Percentiles rank a stretch among this genome's conserved stretches.
Evolutionary conservation across 2,888 invertebrate genomes (phyloP).

Genomic region (Eupithecia abbreviata): DNA sequence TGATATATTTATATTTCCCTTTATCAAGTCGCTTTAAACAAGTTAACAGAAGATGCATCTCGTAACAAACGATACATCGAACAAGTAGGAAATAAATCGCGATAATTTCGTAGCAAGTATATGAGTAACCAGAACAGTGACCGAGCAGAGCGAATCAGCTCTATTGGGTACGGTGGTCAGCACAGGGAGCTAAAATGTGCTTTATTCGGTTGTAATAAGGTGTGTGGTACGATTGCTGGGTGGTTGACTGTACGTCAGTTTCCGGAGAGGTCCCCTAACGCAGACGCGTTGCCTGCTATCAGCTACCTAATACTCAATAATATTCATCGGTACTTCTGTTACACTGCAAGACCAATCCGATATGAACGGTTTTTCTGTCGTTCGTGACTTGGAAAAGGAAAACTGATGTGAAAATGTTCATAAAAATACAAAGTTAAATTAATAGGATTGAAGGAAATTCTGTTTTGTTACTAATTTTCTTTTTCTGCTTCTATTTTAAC

Average conservation of each 20-base stretch:
- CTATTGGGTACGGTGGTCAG: conserved; percentile 67
- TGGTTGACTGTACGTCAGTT: conserved; percentile 58
- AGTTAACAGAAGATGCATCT: conserved; percentile 29
- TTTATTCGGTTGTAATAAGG: conserved; percentile 37
- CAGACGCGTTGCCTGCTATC: conserved; percentile 55
- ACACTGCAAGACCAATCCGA: conserved; percentile 4
- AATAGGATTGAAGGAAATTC: background rate
- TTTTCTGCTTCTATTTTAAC: background rate
- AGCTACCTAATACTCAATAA: conserved; percentile 47
- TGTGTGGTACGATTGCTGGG: conserved; percentile 28
- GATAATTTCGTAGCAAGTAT: conserved; percentile 45
- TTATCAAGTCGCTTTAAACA: conserved; percentile 31
- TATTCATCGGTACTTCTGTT: conserved; percentile 29
- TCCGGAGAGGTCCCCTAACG: conserved; percentile 78
- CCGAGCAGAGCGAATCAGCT: conserved; percentile 76
- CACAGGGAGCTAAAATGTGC: conserved; percentile 29
- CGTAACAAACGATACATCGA: conserved; percentile 19
- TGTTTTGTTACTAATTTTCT: background rate
- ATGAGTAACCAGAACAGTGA: conserved; percentile 79
- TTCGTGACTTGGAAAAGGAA: background rate
- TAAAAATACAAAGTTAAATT: background rate
- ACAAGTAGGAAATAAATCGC: conserved; percentile 44
- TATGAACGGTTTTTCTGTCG: background rate
- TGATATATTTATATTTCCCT: conserved; percentile 23
- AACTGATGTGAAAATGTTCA: background rate